Conservation (phyloP, 2,888 invertebrate species). For the Phortica okadai region DNA sequence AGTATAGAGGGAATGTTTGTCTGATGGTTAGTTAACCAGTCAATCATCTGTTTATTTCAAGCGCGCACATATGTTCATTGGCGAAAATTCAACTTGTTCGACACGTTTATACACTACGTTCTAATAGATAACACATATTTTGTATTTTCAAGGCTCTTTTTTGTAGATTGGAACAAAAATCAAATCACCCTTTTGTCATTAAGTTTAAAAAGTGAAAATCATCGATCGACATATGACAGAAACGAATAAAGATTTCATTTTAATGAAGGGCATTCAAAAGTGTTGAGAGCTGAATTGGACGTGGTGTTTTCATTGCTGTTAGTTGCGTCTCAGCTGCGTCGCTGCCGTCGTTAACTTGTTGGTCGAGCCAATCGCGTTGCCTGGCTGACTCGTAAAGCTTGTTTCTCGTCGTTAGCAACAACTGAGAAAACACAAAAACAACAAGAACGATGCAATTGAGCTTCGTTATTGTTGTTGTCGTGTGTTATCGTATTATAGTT, state of each 20-base stretch:
- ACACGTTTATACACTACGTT: too few species aligned
- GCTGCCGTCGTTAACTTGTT: conserved; percentile 15
- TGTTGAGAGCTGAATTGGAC: too few species aligned
- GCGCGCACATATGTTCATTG: neutral
- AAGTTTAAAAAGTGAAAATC: too few species aligned
- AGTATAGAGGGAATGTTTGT: neutral
- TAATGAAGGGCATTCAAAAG: too few species aligned
- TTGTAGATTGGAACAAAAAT: too few species aligned
- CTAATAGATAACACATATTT: too few species aligned
- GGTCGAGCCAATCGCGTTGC: conserved; percentile 32
- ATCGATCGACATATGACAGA: too few species aligned
- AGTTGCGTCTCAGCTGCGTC: neutral
- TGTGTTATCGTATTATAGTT: neutral
- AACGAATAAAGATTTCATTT: too few species aligned
- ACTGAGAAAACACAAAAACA: neutral
- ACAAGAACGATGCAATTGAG: neutral
- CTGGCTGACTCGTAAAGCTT: conserved; percentile 33
- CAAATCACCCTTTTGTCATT: too few species aligned
- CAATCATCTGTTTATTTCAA: neutral
- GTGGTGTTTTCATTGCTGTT: neutral
- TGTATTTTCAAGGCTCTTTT: too few species aligned
- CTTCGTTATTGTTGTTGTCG: conserved; percentile 27
- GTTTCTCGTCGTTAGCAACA: conserved; percentile 17
- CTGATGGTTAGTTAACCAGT: conserved; percentile 4
- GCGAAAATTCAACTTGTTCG: too few species aligned